Conservation (phyloP, 2,888 invertebrate genomes). For the Drosophila falleni region DNA sequence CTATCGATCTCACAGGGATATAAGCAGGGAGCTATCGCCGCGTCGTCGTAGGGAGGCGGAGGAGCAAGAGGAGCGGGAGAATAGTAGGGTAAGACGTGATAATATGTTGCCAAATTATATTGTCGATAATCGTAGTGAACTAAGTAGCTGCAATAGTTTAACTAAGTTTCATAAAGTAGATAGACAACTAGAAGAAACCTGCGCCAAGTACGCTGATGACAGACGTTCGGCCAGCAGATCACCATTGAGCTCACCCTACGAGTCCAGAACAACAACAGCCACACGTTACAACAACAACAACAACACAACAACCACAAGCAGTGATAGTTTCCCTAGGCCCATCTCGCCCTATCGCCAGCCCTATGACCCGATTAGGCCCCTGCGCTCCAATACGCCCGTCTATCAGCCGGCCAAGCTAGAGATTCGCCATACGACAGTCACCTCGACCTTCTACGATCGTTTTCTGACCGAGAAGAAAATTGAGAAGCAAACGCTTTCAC, state of each 20-base stretch:
- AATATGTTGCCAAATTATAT: conserved; percentile 84
- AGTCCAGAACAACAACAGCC: conserved; percentile 59
- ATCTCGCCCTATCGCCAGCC: conserved; percentile 80
- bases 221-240: conserved; percentile 80
- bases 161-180: conserved; percentile 85
- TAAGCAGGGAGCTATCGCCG: conserved; percentile 83
- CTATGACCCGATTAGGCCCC: conserved; percentile 60
- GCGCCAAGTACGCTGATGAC: conserved; percentile 77
- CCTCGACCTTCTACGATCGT: conserved; percentile 85
- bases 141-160: conserved; percentile 84
- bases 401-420: conserved; percentile 84
- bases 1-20: conserved; percentile 80
- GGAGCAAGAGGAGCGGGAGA: conserved; percentile 84
- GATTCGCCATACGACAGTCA: conserved; percentile 85
- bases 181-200: conserved; percentile 84
- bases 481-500: conserved; percentile 80
- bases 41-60: conserved; percentile 80
- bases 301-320: conserved; percentile 30
- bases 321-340: conserved; percentile 65
- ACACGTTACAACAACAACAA: conserved; percentile 34
- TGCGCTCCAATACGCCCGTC: conserved; percentile 74
- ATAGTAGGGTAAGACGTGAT: conserved; percentile 85
- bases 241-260: conserved; percentile 79
- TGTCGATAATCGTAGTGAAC: conserved; percentile 81
- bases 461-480: conserved; percentile 84